A percentile compares a stretch with the other conserved stretches of the same genome.
phyloP scores from a whole-genome alignment of 2,113 vertebrate species.

The Hystrix cristata region DNA sequence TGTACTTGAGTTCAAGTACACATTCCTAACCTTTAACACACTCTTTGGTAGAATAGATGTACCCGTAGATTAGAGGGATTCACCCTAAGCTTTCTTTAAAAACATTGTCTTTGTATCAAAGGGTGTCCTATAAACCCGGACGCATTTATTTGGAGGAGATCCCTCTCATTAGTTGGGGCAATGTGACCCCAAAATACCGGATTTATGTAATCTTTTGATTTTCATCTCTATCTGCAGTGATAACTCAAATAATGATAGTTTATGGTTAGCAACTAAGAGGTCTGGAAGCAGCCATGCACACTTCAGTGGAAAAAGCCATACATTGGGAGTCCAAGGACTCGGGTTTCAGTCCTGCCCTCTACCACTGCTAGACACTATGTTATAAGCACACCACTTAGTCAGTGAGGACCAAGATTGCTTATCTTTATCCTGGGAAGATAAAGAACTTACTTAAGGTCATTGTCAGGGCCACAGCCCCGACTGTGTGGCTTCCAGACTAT shows the following conservation, averaged over 20 bases:
- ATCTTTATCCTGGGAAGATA: not conserved
- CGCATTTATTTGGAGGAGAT: not conserved
- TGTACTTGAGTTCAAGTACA: constrained; percentile 76
- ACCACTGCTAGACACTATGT: not conserved
- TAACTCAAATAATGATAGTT: not conserved
- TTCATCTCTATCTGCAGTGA: not conserved
- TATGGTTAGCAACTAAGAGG: not conserved
- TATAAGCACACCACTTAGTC: not conserved
- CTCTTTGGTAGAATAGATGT: constrained; percentile 11
- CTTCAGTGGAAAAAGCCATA: not conserved
- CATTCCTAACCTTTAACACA: constrained; percentile 77
- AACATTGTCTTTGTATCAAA: not conserved
- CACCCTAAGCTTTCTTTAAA: constrained; percentile 35
- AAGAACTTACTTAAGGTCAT: not conserved
- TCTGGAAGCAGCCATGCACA: not conserved
- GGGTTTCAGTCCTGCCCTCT: not conserved
- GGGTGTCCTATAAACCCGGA: not conserved
- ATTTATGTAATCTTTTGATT: not conserved
- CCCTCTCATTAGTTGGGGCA: not conserved
- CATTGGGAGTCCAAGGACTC: not conserved
- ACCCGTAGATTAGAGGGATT: not conserved
- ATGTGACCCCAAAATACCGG: not conserved
- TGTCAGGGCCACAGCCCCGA: too few species aligned
- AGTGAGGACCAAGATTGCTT: not conserved
- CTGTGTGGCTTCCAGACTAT: not conserved